Evolutionary conservation across 2,888 invertebrate genomes (phyloP), one percentile per base, ranked within the genome.

Genomic region (Cataglyphis rosenhaueri): DNA sequence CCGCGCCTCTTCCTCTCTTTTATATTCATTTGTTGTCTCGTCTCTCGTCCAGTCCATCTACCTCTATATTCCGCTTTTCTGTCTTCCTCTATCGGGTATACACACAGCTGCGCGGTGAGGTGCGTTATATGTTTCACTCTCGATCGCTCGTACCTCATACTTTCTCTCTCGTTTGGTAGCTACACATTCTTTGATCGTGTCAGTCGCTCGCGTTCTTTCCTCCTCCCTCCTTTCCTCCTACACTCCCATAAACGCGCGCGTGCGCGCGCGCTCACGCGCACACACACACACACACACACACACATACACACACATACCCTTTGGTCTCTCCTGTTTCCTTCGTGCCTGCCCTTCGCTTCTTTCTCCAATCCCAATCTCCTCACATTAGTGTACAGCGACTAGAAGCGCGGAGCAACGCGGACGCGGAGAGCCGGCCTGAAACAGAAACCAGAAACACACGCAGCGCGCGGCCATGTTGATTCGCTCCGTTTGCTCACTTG

Each of bases 361-460:
- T 73, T 73, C 88, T 89, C 87, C 86, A 87, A 91, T 87, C 90
- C 87, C 86, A 87, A 91, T 87, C 90, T 91, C 91, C 91, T 52
- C 32, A 12, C 78, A 88, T 91, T 92, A 92, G 92, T 92, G 92
- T 92, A 90, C 32, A 91, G 91, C 92, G 89, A 89, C 73, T 76
- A 90, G 41, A 10, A 38, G 10, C 44, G 65, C 41, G 44, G 91
- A 91, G 91, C 92, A 87, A 89, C 78, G 86, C 85, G 84, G 88
- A 86, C 3, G 0, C 41, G 41, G 41, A 35, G 32, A 0, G 82
- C 85, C 84, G 82, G 82, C 86, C 81, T 41, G 85, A 85, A 21
- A 59, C 79, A 86, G 85, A 84, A 83, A 87, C 0, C 32, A 35
- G 32, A 35, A 35, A 35, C 32, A 25, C 88, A 84, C 85, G 88